phyloP scores from a whole-genome alignment of 2,113 vertebrate genomes.

The Anoura caudifer region DNA sequence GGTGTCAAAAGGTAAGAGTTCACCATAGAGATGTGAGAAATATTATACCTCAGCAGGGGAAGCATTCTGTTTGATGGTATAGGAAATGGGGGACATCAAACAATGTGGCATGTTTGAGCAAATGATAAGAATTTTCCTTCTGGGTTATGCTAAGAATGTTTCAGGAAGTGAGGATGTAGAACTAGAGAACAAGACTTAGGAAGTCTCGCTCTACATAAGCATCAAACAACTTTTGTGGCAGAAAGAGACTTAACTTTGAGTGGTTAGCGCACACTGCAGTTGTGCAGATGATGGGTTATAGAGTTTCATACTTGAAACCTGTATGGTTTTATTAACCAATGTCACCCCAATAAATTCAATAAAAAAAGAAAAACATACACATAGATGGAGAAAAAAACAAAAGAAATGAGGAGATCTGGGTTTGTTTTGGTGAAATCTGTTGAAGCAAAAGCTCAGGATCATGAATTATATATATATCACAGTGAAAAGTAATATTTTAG shows the following conservation, averaged over 20 bases:
- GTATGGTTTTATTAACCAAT: background rate
- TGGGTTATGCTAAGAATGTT: background rate
- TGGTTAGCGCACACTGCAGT: background rate
- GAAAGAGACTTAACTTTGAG: background rate
- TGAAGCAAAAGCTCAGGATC: background rate
- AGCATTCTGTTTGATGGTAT: background rate
- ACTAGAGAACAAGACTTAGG: background rate
- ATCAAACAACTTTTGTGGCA: background rate
- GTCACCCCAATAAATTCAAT: background rate
- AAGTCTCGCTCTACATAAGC: background rate
- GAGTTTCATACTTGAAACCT: background rate
- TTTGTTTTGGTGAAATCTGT: background rate
- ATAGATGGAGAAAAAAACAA: background rate
- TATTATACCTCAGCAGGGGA: background rate
- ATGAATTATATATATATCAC: background rate
- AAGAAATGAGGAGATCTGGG: background rate
- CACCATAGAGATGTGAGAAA: background rate
- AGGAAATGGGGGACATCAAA: background rate
- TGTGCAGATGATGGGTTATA: background rate
- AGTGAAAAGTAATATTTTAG: conserved; percentile 12
- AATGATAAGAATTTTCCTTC: background rate
- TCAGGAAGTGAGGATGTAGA: background rate
- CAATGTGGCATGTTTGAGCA: background rate
- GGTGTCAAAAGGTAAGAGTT: background rate
- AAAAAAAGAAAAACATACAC: background rate